Conservation (phyloP, 2,113 vertebrate species). For the Anarrhichthys ocellatus region DNA sequence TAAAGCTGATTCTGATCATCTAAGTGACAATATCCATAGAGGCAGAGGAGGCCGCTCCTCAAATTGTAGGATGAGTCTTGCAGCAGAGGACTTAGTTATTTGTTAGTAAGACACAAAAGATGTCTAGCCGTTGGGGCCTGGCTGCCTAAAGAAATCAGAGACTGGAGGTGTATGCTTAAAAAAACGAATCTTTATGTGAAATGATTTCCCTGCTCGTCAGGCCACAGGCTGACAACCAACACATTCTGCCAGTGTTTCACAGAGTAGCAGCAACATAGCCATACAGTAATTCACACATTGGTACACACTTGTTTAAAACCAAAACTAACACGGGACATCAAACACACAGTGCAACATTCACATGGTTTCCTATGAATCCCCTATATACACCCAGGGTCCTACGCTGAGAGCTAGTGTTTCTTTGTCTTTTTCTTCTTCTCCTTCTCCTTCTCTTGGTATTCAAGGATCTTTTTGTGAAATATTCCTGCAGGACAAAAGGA, state of each 20-base stretch:
- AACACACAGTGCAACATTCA: slow-evolving; percentile 62
- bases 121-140: too few species aligned
- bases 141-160: background rate
- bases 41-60: too few species aligned
- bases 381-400: slow-evolving; percentile 33
- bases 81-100: background rate
- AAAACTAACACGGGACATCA: slow-evolving; percentile 23
- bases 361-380: slow-evolving; percentile 40
- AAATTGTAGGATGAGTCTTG: background rate
- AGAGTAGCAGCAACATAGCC: slow-evolving; percentile 63
- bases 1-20: background rate
- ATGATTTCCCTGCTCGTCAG: slow-evolving; percentile 50
- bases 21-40: background rate
- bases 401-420: slow-evolving; percentile 73
- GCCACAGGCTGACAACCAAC: slow-evolving; percentile 31
- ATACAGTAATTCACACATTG: slow-evolving; percentile 56
- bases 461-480: slow-evolving; percentile 90
- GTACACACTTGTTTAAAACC: slow-evolving; percentile 29
- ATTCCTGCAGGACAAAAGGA: slow-evolving; percentile 71
- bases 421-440: slow-evolving; percentile 81
- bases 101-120: background rate
- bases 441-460: slow-evolving; percentile 87
- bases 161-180: slow-evolving; percentile 11
- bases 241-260: slow-evolving; percentile 50
- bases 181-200: slow-evolving; percentile 68